Conservation (phyloP, 2,113 vertebrate genomes). For the Callipepla californica region DNA sequence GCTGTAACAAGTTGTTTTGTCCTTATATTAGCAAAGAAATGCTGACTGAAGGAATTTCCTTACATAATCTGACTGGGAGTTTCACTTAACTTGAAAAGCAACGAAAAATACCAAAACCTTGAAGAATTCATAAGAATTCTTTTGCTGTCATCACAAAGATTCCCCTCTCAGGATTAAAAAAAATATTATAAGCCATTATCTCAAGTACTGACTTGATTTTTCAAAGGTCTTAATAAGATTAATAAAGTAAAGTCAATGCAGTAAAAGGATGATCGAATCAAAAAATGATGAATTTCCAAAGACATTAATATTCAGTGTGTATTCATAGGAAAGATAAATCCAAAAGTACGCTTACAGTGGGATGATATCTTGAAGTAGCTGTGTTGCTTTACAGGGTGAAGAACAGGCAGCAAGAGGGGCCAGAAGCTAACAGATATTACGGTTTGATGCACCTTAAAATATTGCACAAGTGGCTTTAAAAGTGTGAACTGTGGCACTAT, state of each 20-base stretch:
- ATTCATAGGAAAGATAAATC: neutral
- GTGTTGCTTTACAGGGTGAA: neutral
- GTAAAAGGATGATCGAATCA: slow-evolving; percentile 17
- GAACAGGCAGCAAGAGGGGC: neutral
- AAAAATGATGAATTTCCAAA: neutral
- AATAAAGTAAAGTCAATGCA: neutral
- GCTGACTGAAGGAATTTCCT: neutral
- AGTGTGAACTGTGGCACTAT: neutral
- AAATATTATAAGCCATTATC: neutral
- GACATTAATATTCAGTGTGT: neutral
- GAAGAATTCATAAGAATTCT: neutral
- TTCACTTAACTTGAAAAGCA: neutral
- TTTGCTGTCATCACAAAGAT: neutral
- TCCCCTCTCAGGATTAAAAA: neutral
- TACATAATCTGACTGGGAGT: neutral
- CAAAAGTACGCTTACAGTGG: neutral
- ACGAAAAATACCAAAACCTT: neutral
- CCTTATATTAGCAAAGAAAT: neutral
- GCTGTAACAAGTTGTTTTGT: neutral
- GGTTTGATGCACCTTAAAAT: neutral
- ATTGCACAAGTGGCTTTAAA: neutral
- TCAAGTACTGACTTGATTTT: neutral
- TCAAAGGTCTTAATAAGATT: neutral
- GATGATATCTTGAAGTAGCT: neutral
- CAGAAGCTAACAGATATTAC: neutral